These are phyloP conservation scores for Enteromius mattozi DNA, from an alignment of 2,797 vertebrate genomes.

Conservation along the genomic window DNA sequence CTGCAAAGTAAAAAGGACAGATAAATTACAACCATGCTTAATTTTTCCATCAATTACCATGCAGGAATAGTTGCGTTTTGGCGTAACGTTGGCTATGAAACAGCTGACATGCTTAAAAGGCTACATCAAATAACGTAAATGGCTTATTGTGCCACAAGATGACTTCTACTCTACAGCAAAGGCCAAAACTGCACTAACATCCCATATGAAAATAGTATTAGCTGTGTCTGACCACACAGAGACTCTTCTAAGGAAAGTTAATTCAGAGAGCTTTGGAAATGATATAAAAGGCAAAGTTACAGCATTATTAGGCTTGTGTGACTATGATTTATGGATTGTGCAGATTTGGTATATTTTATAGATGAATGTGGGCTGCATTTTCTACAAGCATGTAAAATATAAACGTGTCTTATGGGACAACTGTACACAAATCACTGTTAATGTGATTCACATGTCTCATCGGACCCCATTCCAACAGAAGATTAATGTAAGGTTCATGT, in stretches of 20 bases:
- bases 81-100: conserved; percentile 33
- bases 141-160: conserved; percentile 47
- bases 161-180: conserved; percentile 52
- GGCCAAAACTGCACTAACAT: conserved; percentile 53
- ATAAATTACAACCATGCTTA: conserved; percentile 59
- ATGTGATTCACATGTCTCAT: conserved; percentile 6
- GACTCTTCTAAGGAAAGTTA: conserved; percentile 39
- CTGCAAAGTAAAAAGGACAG: conserved; percentile 61
- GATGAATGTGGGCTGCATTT: conserved; percentile 64
- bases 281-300: conserved; percentile 46
- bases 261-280: conserved; percentile 24
- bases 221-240: conserved; percentile 27
- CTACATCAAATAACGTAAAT: conserved; percentile 11
- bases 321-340: conserved; percentile 56
- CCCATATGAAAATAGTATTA: conserved; percentile 50
- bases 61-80: conserved; percentile 63
- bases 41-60: conserved; percentile 69
- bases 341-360: conserved; percentile 55
- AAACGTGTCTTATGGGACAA: conserved; percentile 14
- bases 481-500: conserved; percentile 16
- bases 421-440: conserved; percentile 46
- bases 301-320: conserved; percentile 44
- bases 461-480: background rate
- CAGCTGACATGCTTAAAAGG: conserved; percentile 2
- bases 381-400: conserved; percentile 47